Percentiles rank a stretch among this genome's conserved stretches.
Conservation (phyloP, 2,797 vertebrate species). For the Micromesistius poutassou region DNA sequence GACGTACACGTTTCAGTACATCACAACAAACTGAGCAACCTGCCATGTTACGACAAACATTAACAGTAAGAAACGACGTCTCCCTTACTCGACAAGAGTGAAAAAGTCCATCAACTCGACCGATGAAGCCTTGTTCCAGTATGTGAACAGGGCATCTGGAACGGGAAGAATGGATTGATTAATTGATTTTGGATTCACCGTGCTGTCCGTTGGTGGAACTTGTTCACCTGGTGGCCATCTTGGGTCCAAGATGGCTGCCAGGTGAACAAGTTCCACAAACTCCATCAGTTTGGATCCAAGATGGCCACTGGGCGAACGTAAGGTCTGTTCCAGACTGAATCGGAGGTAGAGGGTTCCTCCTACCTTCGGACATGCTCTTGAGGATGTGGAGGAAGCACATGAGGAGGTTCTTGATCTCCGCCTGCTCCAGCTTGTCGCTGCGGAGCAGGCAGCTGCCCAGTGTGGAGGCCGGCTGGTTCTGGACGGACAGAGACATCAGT, state of each 20-base stretch:
- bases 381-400: constrained; percentile 97
- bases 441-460: constrained; percentile 85
- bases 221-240: no score
- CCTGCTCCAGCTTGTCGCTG: constrained; percentile 94
- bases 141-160: constrained; percentile 92
- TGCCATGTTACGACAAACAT: not conserved
- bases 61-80: not conserved
- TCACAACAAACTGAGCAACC: not conserved
- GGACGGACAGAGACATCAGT: constrained; percentile 26
- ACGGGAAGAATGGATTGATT: constrained; percentile 13
- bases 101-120: constrained; percentile 98
- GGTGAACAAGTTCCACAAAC: no score
- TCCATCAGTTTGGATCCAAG: not conserved
- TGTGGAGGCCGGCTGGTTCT: constrained; percentile 82
- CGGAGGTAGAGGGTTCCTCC: not conserved
- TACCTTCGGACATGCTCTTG: constrained; percentile 99
- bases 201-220: not conserved
- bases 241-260: no score
- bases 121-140: constrained; percentile 94
- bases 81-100: constrained; percentile 93
- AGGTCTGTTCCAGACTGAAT: not conserved
- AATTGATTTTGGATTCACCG: not conserved
- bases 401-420: constrained; percentile 92
- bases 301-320: not conserved
- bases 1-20: not conserved